Conservation (phyloP, 1,140 invertebrate genomes). For the Lepidurus packardi region DNA sequence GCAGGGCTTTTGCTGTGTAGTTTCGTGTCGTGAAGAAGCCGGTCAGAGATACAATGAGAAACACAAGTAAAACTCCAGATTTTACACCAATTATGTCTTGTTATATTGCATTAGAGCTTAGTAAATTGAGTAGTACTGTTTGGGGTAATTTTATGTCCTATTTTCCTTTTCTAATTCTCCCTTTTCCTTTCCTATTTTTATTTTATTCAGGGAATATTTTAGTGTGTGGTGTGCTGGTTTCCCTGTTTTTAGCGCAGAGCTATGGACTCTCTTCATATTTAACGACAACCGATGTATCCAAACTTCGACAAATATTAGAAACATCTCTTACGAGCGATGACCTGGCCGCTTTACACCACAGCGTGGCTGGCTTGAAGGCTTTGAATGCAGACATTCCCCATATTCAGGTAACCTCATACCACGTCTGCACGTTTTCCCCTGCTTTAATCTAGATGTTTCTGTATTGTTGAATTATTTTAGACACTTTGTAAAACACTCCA, state of each 20-base stretch:
- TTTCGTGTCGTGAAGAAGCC: constrained; percentile 18
- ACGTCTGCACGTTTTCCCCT: background rate
- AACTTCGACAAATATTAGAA: constrained; percentile 26
- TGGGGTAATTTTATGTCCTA: too few species aligned
- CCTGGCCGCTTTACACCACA: constrained; percentile 19
- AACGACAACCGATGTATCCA: constrained; percentile 22
- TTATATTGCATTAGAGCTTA: background rate
- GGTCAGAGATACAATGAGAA: constrained; percentile 13
- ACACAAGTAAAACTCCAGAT: background rate
- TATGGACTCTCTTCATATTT: constrained; percentile 30
- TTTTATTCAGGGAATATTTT: background rate
- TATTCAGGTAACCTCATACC: background rate
- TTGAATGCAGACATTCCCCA: constrained; percentile 27
- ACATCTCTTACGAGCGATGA: constrained; percentile 25
- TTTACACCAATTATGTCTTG: background rate
- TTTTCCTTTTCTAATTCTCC: too few species aligned
- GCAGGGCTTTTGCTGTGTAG: background rate
- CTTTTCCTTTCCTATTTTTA: too few species aligned
- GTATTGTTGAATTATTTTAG: background rate
- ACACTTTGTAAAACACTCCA: constrained; percentile 26
- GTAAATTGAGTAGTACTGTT: background rate
- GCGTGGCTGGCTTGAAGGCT: constrained; percentile 23
- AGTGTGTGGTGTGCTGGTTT: constrained; percentile 18
- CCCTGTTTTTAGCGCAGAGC: constrained; percentile 18
- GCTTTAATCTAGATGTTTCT: background rate